Base-by-base conservation (phyloP, 1,140 invertebrate species). In the Heliconius hewitsoni region DNA sequence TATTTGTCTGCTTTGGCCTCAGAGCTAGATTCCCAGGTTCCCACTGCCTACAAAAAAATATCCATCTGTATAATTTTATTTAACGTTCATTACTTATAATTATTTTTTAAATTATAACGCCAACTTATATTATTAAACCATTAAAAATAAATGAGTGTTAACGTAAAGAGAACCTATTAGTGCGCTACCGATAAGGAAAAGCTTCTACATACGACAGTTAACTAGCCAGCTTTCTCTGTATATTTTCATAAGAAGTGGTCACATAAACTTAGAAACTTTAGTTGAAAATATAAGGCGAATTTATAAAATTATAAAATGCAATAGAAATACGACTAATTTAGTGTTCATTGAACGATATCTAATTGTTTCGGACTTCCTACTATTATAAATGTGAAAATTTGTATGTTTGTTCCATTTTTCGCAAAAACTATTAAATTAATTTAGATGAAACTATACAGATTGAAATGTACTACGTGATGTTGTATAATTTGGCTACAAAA, bases 131-230 rank as follows among this genome's bases (percentile, higher is more conserved):
- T 66, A 66, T 66, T 66, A 66, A 66, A 30, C 23, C 60, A 66
- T 66, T 66, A 66, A 66, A 66, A 66, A 66, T 30, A 66, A 13
- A 66, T 66, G 30, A 66, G 11, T 23, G 60, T 66, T 66, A 27
- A 66, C 60, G 60, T 66, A 66, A 66, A 66, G 23, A 66, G 57
- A 66, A 66, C 23, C 23, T 27, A 66, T 66, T 66, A 66, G 60
- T 66, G 8, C 27, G 23, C 11, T 66, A 27, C 60, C 23, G 60
- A 66, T 66, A 66, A 66, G 60, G 60, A 66, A 66, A 66, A 30
- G 60, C 60, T 30, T 66, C 60, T 66, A 66, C 23, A 66, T 66
- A 27, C 60, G n/a, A 30, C 60, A 13, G 11, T 66, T 16, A 57
- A 66, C 60, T 66, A 16, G 23, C 60, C n/a, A 66, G 60, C 60